Percentiles rank a stretch among this genome's conserved stretches.
Evolutionary conservation across 2,797 vertebrate species (phyloP).

Genomic region (Syndactyla subalaris): DNA sequence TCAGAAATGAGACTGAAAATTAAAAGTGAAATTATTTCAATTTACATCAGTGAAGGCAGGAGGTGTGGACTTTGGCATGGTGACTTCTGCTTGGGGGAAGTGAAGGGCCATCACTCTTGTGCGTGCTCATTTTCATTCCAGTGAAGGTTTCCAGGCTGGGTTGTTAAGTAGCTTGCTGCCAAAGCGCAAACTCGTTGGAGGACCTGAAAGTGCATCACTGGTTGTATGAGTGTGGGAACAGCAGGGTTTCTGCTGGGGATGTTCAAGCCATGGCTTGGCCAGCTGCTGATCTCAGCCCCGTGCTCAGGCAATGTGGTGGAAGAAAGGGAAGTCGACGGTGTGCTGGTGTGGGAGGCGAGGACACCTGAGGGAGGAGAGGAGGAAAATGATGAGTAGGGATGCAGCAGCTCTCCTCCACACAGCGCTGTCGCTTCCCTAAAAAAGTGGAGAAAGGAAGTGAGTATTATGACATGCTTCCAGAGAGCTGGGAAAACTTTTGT

Average conservation of each 20-base stretch:
- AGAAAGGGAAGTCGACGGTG: background rate
- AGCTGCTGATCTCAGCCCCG: background rate
- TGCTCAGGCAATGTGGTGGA: fast-evolving
- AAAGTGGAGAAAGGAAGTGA: background rate
- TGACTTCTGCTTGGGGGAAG: background rate
- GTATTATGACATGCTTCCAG: background rate
- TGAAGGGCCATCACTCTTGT: background rate
- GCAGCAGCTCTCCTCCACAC: background rate
- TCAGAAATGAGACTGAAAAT: background rate
- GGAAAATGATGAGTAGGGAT: background rate
- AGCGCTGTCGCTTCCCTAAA: background rate
- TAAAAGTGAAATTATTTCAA: background rate
- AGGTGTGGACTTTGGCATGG: background rate
- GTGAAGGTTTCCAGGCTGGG: background rate
- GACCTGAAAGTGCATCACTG: background rate
- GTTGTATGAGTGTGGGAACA: background rate
- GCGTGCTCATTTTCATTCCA: background rate
- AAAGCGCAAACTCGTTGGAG: background rate
- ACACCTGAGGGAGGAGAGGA: background rate
- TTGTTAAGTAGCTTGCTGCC: background rate
- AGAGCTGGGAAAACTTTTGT: background rate
- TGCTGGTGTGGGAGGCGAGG: background rate
- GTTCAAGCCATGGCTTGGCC: background rate
- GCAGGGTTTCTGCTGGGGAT: background rate
- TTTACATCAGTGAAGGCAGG: background rate